Evolutionary conservation across 53 echinoderm and acorn worm genomes (phyloP).

Genomic region (Holothuria leucospilota): DNA sequence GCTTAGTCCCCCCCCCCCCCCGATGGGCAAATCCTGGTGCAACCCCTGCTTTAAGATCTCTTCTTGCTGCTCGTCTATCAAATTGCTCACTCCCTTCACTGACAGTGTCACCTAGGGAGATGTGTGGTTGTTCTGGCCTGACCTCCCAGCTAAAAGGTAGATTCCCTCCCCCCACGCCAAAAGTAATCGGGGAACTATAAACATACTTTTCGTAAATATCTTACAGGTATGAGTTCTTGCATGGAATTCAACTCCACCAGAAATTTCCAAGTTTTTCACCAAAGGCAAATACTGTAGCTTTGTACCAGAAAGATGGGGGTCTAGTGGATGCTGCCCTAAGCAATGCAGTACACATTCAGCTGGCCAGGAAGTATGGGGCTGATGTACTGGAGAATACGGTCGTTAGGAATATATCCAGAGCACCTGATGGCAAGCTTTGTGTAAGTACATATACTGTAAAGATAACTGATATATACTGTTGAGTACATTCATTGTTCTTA

Average conservation of each 20-base stretch:
- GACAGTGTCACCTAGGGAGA: too few relatives aligned
- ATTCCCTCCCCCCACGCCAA: too few relatives aligned
- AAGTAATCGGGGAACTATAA: too few relatives aligned
- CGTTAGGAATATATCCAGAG: slow-evolving; percentile 47
- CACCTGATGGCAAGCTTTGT: slow-evolving; percentile 42
- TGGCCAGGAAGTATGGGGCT: slow-evolving; percentile 86
- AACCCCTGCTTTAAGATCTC: too few relatives aligned
- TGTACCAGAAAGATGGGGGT: slow-evolving; percentile 84
- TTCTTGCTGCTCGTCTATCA: too few relatives aligned
- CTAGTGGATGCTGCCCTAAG: slow-evolving; percentile 86
- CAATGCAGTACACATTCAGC: slow-evolving; percentile 88
- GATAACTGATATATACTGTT: too few relatives aligned
- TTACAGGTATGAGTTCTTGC: slow-evolving; percentile 74
- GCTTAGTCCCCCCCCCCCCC: too few relatives aligned
- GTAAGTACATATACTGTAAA: slow-evolving; percentile 22
- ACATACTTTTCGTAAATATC: background rate
- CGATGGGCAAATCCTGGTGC: too few relatives aligned
- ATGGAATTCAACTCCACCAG: slow-evolving; percentile 67
- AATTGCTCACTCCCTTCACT: too few relatives aligned
- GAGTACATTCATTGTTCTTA: too few relatives aligned
- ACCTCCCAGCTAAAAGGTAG: too few relatives aligned
- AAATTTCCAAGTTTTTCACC: slow-evolving; percentile 79
- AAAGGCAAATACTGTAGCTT: slow-evolving; percentile 61
- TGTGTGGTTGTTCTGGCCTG: too few relatives aligned
- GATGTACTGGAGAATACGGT: slow-evolving; percentile 71